Evolutionary conservation across 2,888 invertebrate species (phyloP), one percentile per base, ranked within the genome.

Genomic region (Amorpha juglandis): DNA sequence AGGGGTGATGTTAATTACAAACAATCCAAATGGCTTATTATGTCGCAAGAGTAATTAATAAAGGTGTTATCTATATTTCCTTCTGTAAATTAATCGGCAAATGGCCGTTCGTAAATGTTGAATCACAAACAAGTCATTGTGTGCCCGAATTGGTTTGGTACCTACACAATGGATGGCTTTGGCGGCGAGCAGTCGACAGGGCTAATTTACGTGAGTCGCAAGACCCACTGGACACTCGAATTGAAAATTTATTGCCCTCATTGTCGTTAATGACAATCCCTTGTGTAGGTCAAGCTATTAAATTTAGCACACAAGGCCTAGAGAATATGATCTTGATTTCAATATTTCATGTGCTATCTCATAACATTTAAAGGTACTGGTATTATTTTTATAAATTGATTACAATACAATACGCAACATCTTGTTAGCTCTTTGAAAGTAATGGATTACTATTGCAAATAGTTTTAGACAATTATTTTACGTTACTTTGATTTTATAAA

Each of bases 161-260:
- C 80, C 74, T 88, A 86, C 82, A 88, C 86, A 87, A 87, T 87
- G 86, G 84, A 89, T 89, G 82, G 83, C 72, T 75, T 74, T 73
- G 74, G 69, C 73, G 74, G 69, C 71, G 75, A 78, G 71, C 78
- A 78, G 74, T 75, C 77, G 84, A 84, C 84, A 80, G 78, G 74
- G 77, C 78, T 85, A 86, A 90, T 88, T 89, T 86, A 86, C 83
- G 82, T 75, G 77, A 76, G 77, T 72, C 73, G 68, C 71, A 76
- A 78, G 79, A 76, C 76, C 52, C 69, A 69, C 73, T 71, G 78
- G 78, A 79, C 80, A 79, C 73, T 78, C 74, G 74, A 76, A 84
- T 83, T 81, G 80, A 72, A 80, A 84, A 89, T 89, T 84, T 87
- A 88, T 86, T 79, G 78, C 78, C 70, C 78, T 79, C 80, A 79